Evolutionary conservation across 2,113 vertebrate genomes (phyloP).

Genomic region (Macquaria ambigua): DNA sequence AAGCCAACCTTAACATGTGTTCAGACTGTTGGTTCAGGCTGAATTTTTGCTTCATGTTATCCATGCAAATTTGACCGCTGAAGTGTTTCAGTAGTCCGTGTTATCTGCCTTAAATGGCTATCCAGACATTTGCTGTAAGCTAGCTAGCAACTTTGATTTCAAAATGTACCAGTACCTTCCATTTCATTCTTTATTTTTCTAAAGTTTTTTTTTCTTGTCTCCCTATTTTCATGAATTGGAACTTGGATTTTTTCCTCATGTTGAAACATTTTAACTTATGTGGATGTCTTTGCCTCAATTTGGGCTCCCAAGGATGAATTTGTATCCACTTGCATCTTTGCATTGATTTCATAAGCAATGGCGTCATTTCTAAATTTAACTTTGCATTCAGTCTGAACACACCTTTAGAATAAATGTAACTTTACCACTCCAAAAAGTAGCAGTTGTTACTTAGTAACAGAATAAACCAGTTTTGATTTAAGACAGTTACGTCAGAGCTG

Average conservation of each 20-base stretch:
- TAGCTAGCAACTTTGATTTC: neutral
- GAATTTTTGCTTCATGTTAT: neutral
- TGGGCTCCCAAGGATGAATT: neutral
- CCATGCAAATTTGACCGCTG: neutral
- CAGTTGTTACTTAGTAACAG: neutral
- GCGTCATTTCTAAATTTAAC: neutral
- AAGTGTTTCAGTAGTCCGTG: neutral
- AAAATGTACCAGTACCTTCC: neutral
- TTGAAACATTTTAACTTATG: neutral
- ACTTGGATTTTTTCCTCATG: neutral
- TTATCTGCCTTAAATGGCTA: neutral
- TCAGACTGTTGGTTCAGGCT: neutral
- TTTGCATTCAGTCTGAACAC: neutral
- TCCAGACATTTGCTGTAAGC: neutral
- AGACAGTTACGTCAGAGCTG: neutral
- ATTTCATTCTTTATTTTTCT: neutral
- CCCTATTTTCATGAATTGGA: neutral
- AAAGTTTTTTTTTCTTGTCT: neutral
- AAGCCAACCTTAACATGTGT: neutral
- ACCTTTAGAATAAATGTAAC: neutral
- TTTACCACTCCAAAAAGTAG: conserved; percentile 5
- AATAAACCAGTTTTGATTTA: neutral
- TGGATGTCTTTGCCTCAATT: neutral
- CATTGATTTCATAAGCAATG: neutral
- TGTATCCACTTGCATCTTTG: neutral